Evolutionary conservation across 2,888 invertebrate species (phyloP).

Genomic region (Platycheirus albimanus): DNA sequence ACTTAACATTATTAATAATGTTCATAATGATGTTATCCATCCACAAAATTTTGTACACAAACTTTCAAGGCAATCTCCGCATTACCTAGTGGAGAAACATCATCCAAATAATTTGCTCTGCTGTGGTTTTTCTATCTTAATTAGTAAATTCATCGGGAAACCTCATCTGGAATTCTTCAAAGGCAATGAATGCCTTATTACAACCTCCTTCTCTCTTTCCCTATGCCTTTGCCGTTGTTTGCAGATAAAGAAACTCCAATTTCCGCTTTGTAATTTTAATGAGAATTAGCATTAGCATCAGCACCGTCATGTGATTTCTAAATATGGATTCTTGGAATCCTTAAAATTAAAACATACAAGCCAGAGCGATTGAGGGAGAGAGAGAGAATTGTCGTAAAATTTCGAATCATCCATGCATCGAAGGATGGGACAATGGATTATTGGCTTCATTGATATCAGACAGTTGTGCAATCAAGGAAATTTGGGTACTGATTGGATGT

Average conservation of each 20-base stretch:
- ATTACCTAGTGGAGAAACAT: too few species aligned
- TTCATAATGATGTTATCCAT: too few species aligned
- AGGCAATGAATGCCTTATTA: too few species aligned
- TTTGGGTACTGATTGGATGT: slow-evolving; percentile 35
- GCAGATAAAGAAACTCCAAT: slow-evolving; percentile 29
- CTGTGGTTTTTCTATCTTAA: not conserved
- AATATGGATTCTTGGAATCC: not conserved
- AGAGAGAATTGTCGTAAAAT: slow-evolving; percentile 36
- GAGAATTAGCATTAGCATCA: not conserved
- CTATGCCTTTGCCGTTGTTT: too few species aligned
- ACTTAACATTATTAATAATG: too few species aligned
- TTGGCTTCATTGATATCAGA: slow-evolving; percentile 57
- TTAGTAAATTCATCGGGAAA: slow-evolving; percentile 8
- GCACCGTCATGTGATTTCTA: not conserved
- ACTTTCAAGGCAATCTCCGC: not conserved
- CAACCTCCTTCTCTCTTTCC: too few species aligned
- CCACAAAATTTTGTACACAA: too few species aligned
- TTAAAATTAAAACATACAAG: slow-evolving; percentile 23
- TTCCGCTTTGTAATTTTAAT: slow-evolving; percentile 36
- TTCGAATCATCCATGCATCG: slow-evolving; percentile 24
- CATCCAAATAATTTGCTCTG: not conserved
- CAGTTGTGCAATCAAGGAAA: slow-evolving; percentile 22
- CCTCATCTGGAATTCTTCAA: not conserved
- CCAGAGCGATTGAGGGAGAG: too few species aligned
- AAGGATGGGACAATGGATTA: slow-evolving; percentile 16